Base-by-base conservation (phyloP, 2,797 vertebrate genomes). In the Paramormyrops hopkinsi region DNA sequence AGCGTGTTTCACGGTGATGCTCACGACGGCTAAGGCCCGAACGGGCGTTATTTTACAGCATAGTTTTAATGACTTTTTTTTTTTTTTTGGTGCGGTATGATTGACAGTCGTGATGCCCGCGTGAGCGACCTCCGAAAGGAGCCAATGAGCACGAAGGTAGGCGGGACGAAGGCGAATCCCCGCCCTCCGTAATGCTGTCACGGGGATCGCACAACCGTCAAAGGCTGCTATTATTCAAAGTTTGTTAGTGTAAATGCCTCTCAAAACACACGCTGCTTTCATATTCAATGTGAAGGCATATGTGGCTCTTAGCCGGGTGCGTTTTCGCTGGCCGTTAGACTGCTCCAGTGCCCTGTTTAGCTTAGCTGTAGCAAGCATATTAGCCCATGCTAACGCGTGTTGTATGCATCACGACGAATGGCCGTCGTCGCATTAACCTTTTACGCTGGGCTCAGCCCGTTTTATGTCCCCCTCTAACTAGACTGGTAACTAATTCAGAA, bases 41-140 rank as follows among this genome's bases (percentile, higher is more conserved):
- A 76, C 37, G 25, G 19, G 69, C 53, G 79, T 51, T 62, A 88
- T 90, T 88, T 88, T 88, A 88, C 53, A 22, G 84, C 84, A 91
- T 79, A 90, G 90, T 92, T 92, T 90, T 90, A 91, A 92, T 92
- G 92, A 91, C 90, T 94, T 82, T 82, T 82, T 79, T 79, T 29
- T 29, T 84, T 92, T 82, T 82, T 85, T 92, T 90, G n/a, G 92
- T 92, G 89, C 90, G 91, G 91, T 90, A 88, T 96, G 95, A 95
- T 95, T 96, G 95, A 95, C 95, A 94, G 93, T 91, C 91, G 88
- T 91, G 83, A 91, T 92, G 92, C 94, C 95, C 94, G 94, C 95
- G 93, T 88, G 91, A 91, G 76, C 90, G 69, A 91, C 88, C 91
- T 90, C 90, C 62, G 53, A 87, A 91, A 91, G 56, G 22, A 88